Evolutionary conservation across 2,888 invertebrate species (phyloP).

Genomic region (Erynnis tages): DNA sequence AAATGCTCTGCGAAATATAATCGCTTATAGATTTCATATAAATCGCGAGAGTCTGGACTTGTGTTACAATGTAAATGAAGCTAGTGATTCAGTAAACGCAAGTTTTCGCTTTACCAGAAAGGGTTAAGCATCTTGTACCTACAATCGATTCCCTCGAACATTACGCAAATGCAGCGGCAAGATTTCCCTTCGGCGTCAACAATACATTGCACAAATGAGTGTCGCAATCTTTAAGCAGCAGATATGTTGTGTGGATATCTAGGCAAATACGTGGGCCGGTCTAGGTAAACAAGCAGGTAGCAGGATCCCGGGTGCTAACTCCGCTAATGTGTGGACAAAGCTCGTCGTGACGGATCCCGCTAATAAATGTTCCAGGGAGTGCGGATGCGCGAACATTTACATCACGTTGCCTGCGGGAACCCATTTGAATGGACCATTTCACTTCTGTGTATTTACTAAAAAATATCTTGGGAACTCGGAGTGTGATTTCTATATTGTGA

Average conservation of each 20-base stretch:
- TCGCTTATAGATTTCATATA: conserved; percentile 29
- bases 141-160: conserved; percentile 54
- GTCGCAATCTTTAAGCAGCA: conserved; percentile 64
- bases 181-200: conserved; percentile 72
- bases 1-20: conserved; percentile 32
- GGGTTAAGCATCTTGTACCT: conserved; percentile 56
- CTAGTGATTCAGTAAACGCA: conserved; percentile 6
- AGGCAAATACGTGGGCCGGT: conserved; percentile 59
- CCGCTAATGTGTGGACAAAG: conserved; percentile 78
- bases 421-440: conserved; percentile 2
- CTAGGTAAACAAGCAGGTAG: conserved; percentile 69
- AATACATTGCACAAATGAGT: conserved; percentile 66
- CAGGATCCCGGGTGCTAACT: conserved; percentile 68
- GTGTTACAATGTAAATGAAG: conserved; percentile 18
- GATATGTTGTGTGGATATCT: conserved; percentile 64
- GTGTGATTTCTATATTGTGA: too few species aligned
- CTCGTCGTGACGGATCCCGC: conserved; percentile 72
- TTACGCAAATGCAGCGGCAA: conserved; percentile 60
- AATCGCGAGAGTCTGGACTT: conserved; percentile 36
- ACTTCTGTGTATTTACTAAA: too few species aligned
- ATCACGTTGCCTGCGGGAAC: conserved; percentile 40
- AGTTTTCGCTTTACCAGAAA: conserved; percentile 34
- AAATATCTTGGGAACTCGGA: too few species aligned
- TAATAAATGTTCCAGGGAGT: conserved; percentile 77
- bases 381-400: conserved; percentile 57